Conservation (phyloP, 1,140 invertebrate species). For the Luehdorfia chinensis region DNA sequence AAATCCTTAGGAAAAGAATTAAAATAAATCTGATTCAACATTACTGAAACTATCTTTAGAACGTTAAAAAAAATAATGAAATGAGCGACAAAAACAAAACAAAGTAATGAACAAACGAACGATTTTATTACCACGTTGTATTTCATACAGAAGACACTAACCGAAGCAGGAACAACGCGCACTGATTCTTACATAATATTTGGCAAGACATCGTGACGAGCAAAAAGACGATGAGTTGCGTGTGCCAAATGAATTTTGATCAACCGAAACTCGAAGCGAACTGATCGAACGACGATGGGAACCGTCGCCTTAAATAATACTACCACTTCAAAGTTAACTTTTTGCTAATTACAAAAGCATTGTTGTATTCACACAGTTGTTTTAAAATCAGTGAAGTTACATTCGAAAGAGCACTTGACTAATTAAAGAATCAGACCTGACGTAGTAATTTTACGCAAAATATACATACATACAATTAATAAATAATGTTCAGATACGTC, state of each 20-base stretch:
- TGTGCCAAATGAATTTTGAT: slow-evolving; percentile 16
- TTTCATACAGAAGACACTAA: slow-evolving; percentile 10
- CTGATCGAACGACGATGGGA: slow-evolving; percentile 9
- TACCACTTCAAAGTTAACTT: slow-evolving; percentile 1
- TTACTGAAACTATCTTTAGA: too few relatives aligned
- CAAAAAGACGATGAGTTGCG: slow-evolving; percentile 9
- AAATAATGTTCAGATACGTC: too few relatives aligned
- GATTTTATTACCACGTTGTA: slow-evolving; percentile 4
- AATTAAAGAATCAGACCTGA: too few relatives aligned
- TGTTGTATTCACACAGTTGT: neutral
- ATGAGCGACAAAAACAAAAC: too few relatives aligned
- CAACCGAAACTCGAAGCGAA: slow-evolving; percentile 7
- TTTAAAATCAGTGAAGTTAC: neutral
- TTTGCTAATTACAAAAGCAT: slow-evolving; percentile 10
- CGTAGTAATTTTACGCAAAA: too few relatives aligned
- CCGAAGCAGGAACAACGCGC: slow-evolving; percentile 11
- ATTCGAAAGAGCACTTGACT: too few relatives aligned
- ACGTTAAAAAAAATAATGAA: too few relatives aligned
- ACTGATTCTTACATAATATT: slow-evolving; percentile 9
- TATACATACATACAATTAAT: too few relatives aligned
- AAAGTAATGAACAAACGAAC: too few relatives aligned
- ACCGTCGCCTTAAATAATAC: slow-evolving; percentile 9
- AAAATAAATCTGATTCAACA: too few relatives aligned
- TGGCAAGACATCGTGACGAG: slow-evolving; percentile 13
- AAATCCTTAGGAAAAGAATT: too few relatives aligned